Evolutionary conservation across 2,888 invertebrate genomes (phyloP).

Genomic region (Drosophila dives): DNA sequence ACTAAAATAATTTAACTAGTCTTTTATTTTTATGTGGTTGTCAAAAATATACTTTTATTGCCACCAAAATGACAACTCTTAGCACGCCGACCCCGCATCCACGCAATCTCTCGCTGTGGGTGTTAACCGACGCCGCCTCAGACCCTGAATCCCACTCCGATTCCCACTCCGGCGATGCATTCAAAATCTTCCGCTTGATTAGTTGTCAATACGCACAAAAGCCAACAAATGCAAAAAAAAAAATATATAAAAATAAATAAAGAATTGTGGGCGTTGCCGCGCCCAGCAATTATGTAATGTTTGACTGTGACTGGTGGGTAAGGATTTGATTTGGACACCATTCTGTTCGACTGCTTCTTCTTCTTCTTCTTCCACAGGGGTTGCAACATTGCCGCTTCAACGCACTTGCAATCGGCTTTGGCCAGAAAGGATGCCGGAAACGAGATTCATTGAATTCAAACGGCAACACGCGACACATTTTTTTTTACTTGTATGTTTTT

Average conservation of each 20-base stretch:
- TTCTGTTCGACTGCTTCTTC: not conserved
- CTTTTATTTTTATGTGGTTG: slow-evolving; percentile 58
- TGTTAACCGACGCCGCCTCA: slow-evolving; percentile 42
- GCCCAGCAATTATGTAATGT: slow-evolving; percentile 69
- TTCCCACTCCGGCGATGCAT: slow-evolving; percentile 31
- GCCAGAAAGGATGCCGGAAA: slow-evolving; percentile 41
- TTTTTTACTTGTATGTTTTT: slow-evolving; percentile 19
- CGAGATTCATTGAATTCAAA: slow-evolving; percentile 46
- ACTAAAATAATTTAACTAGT: not conserved
- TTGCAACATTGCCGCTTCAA: slow-evolving; percentile 42
- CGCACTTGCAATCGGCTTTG: slow-evolving; percentile 27
- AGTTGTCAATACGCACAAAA: slow-evolving; percentile 76
- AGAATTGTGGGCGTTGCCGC: slow-evolving; percentile 68
- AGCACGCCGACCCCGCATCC: slow-evolving; percentile 23
- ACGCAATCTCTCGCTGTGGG: slow-evolving; percentile 40
- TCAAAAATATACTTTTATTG: slow-evolving; percentile 80
- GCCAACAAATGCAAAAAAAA: slow-evolving; percentile 1
- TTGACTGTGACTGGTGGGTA: slow-evolving; percentile 35
- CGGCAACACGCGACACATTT: slow-evolving; percentile 51
- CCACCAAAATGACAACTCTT: slow-evolving; percentile 81
- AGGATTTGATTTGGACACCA: slow-evolving; percentile 9
- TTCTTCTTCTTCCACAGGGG: slow-evolving; percentile 14
- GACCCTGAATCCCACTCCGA: not conserved
- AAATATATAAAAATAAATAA: not conserved
- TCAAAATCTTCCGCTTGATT: slow-evolving; percentile 82